A percentile compares a stretch with the other conserved stretches of the same genome.
phyloP scores from a whole-genome alignment of 2,888 invertebrate genomes.

The Patella pellucida region DNA sequence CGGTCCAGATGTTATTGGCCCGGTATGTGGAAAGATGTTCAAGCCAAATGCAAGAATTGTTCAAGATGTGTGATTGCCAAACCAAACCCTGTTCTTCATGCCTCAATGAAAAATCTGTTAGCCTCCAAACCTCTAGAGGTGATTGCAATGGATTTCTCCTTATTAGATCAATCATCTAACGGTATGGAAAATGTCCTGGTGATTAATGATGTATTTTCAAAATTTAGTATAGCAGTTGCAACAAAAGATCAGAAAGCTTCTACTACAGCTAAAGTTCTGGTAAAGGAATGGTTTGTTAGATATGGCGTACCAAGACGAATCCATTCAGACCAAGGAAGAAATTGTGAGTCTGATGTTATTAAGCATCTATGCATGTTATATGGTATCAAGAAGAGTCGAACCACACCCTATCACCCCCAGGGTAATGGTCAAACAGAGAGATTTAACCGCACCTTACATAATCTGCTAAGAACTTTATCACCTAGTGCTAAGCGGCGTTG shows the following conservation, averaged over 20 bases:
- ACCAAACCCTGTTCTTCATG: background rate
- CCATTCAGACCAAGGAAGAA: conserved; percentile 31
- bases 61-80: conserved; percentile 37
- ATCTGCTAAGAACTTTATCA: conserved; percentile 30
- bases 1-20: too few species aligned
- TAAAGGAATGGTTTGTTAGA: conserved; percentile 24
- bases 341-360: conserved; percentile 30
- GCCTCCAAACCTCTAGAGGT: conserved; percentile 38
- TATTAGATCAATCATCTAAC: conserved; percentile 32
- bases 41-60: conserved; percentile 31
- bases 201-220: conserved; percentile 42
- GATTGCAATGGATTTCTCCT: conserved; percentile 43
- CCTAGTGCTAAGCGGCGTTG: conserved; percentile 24
- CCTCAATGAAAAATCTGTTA: conserved; percentile 26
- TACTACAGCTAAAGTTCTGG: conserved; percentile 15
- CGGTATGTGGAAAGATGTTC: conserved; percentile 9
- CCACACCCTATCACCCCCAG: too few species aligned
- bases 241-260: conserved; percentile 23
- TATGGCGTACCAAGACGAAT: conserved; percentile 27
- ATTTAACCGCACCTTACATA: too few species aligned
- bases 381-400: too few species aligned
- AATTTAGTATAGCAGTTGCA: conserved; percentile 20
- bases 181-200: conserved; percentile 44
- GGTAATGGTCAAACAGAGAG: too few species aligned
- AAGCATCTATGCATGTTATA: conserved; percentile 25